Base-by-base conservation (phyloP, 2,888 invertebrate genomes). In the Beris chalybata region DNA sequence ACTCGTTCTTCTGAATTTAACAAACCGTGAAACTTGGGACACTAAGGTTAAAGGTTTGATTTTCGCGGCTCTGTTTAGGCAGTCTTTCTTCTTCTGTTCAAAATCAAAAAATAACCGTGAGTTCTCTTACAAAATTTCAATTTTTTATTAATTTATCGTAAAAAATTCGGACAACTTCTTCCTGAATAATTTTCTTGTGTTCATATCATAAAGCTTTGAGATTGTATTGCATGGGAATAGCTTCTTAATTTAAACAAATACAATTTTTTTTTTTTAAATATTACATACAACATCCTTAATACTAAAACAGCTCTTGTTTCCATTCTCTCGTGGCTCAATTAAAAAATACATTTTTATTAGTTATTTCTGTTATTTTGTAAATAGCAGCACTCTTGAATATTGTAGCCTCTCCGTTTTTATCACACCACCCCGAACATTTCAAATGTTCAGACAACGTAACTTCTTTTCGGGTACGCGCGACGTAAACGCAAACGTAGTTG, bases 381-480 rank as follows among this genome's bases (percentile, higher is more conserved):
- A 32, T 32, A 56, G 56, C 56, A 43, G 56, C 44, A 43, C 38
- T 22, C 29, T 11, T 22, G 43, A 22, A 57, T 38, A 22, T 44
- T 57, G 38, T 9, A 15, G 15, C 50, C 13, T 50, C 50, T 15
- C 48, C 48, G 38, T 38, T 38, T 38, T 38, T 38, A 48, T 48
- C 48, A 15, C 15, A 13, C 54, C 32, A 38, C 15, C 13, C 58
- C n/a, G 13, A 31, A 52, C 45, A 63, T 65, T 43, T 84, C 83
- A 89, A 83, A 91, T 90, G 79, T 92, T 90, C 61, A 92, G 85
- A 76, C 92, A 92, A 76, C 91, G 91, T 71, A 92, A 77, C 72
- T 87, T 88, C 79, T 89, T 91, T 65, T 87, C 86, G 12, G 89
- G 88, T 66, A 92, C 83, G 73, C 89, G 84, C 0, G 90, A 86